Evolutionary conservation across 2,797 vertebrate genomes (phyloP).

Genomic region (Morus bassanus): DNA sequence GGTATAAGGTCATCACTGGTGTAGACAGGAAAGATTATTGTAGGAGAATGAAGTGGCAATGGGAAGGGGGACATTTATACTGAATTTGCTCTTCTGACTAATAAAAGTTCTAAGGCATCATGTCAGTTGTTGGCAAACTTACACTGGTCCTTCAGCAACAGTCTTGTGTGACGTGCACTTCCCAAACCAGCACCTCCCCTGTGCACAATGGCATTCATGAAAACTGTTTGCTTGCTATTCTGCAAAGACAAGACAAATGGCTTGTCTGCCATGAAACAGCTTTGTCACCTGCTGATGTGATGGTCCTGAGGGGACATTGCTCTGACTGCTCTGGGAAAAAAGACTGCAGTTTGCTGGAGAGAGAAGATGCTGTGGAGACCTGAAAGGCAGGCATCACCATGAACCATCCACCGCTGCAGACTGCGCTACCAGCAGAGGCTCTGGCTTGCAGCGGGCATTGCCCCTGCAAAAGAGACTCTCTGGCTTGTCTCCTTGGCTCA

Average conservation of each 20-base stretch:
- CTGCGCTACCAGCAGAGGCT: not conserved
- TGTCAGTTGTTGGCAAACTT: not conserved
- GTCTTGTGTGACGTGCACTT: not conserved
- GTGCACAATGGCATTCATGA: not conserved
- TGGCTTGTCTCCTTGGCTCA: not conserved
- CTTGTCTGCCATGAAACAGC: not conserved
- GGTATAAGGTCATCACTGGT: not conserved
- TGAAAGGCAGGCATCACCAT: accelerated
- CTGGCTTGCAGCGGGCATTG: not conserved
- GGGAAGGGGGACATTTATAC: not conserved
- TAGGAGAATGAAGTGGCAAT: not conserved
- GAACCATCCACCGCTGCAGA: not conserved
- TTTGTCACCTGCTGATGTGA: not conserved
- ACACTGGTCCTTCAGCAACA: not conserved
- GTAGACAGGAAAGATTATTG: not conserved
- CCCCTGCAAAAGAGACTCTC: not conserved
- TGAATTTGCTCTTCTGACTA: not conserved
- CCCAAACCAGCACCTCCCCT: not conserved
- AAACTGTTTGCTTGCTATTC: not conserved
- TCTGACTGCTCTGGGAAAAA: not conserved
- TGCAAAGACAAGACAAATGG: not conserved
- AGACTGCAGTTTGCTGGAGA: not conserved
- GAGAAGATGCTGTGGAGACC: not conserved
- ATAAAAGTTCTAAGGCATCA: not conserved
- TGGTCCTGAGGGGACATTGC: not conserved